A percentile compares a stretch with the other conserved stretches of the same genome.
phyloP scores from a whole-genome alignment of 1,140 invertebrate genomes.

The Bombus waltoni region DNA sequence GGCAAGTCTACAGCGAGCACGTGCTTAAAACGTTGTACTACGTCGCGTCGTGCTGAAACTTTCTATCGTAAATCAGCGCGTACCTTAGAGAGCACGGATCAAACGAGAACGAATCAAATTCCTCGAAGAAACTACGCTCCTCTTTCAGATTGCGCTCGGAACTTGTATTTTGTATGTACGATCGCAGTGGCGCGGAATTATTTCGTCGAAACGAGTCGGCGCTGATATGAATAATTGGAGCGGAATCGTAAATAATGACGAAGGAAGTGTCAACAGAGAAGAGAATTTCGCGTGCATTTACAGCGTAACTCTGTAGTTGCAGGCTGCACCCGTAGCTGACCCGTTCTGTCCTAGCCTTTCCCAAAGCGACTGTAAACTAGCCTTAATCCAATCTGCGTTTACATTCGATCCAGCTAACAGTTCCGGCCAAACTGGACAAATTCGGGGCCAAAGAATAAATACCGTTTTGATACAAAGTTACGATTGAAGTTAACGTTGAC shows the following conservation, averaged over 20 bases:
- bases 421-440: slow-evolving; percentile 7
- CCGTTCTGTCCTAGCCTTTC: neutral
- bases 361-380: slow-evolving; percentile 30
- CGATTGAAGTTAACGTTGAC: neutral
- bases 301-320: neutral
- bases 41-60: slow-evolving; percentile 38
- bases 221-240: neutral
- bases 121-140: neutral
- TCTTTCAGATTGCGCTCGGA: neutral
- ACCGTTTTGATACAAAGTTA: slow-evolving; percentile 17
- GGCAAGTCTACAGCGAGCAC: slow-evolving; percentile 42
- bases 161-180: neutral
- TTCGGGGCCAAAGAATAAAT: slow-evolving; percentile 27
- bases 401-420: slow-evolving; percentile 1
- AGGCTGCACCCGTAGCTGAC: neutral
- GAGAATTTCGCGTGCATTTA: slow-evolving; percentile 6
- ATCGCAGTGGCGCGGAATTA: neutral
- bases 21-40: slow-evolving; percentile 55
- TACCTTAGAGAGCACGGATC: slow-evolving; percentile 3
- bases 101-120: slow-evolving; percentile 16
- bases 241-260: slow-evolving; percentile 1
- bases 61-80: slow-evolving; percentile 60
- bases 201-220: neutral
- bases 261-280: neutral
- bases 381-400: slow-evolving; percentile 26